Evolutionary conservation across 2,888 invertebrate genomes (phyloP), one percentile per base, ranked within the genome.

Genomic region (Toxonevra muliebris): DNA sequence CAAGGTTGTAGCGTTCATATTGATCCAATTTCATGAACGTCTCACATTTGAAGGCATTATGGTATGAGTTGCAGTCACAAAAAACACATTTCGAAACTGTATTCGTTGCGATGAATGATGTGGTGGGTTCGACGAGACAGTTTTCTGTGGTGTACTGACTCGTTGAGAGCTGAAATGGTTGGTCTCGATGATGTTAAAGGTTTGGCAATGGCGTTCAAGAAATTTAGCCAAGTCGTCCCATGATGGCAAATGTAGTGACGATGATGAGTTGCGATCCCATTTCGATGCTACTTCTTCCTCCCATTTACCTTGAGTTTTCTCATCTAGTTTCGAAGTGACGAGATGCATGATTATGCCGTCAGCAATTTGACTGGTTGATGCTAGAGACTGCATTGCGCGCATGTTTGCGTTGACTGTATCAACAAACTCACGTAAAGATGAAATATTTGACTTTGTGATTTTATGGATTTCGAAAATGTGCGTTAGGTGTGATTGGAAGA

Each of bases 311-410:
- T 66, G 63, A 2, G 65, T 64, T 3, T 70, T 48, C 9, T 55
- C 17, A 61, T 72, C 72, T 3, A 72, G 58, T 48, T 67, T 69
- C 9, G 67, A 59, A 0, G 50, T 45, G 30, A 72, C 54, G 40
- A 71, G 50, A 42, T 69, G 64, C 50, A 71, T 54, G 11, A 71
- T 15, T 41, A 66, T 65, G 10, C 54, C 65, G 10, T 72, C 68
- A 9, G 70, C 57, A 52, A 71, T 70, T 68, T 69, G 66, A n/a
- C 19, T 15, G 19, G 13, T 61, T 15, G 59, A 50, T 45, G 66
- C 68, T 50, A 69, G 63, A 43, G 72, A 68, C 55, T 72, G 64
- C 52, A 70, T 62, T 42, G 69, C 68, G 10, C 69, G 63, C 15
- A 71, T 43, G 15, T 71, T 62, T 1, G 57, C 64, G 11, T 68